Evolutionary conservation across 2,797 vertebrate genomes (phyloP).

Genomic region (Pristis pectinata): DNA sequence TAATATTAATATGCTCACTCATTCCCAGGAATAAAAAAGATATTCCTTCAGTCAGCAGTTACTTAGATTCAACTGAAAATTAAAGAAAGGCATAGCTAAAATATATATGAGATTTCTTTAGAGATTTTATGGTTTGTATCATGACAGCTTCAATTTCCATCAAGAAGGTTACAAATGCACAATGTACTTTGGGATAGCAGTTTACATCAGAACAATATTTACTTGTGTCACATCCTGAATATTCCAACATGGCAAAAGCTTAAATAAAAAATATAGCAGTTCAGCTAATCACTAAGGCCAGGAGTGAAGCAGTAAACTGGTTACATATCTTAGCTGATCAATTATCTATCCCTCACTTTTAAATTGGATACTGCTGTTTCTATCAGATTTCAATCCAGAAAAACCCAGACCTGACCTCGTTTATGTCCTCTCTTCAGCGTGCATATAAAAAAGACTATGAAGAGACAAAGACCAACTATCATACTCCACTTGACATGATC

Average conservation of each 20-base stretch:
- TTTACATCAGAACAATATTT: background rate
- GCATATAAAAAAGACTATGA: slow-evolving; percentile 87
- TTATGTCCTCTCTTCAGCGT: slow-evolving; percentile 56
- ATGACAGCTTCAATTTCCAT: background rate
- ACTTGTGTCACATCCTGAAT: background rate
- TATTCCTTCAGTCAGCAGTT: background rate
- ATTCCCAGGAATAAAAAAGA: background rate
- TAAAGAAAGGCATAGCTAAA: background rate
- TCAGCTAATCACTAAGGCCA: too few species aligned
- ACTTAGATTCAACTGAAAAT: background rate
- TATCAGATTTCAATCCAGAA: background rate
- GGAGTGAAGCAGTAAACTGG: background rate
- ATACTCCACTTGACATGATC: slow-evolving; percentile 80
- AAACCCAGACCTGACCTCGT: background rate
- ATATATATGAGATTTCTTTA: background rate
- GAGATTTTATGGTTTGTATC: background rate
- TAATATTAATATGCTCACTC: background rate
- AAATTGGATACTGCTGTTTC: background rate
- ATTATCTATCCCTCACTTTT: background rate
- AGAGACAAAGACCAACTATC: slow-evolving; percentile 78
- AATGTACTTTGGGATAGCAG: background rate
- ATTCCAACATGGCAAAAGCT: background rate
- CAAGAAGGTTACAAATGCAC: background rate
- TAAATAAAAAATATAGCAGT: background rate
- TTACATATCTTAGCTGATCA: background rate